Conservation (phyloP, 2,797 vertebrate species). For the Thunnus albacares region DNA sequence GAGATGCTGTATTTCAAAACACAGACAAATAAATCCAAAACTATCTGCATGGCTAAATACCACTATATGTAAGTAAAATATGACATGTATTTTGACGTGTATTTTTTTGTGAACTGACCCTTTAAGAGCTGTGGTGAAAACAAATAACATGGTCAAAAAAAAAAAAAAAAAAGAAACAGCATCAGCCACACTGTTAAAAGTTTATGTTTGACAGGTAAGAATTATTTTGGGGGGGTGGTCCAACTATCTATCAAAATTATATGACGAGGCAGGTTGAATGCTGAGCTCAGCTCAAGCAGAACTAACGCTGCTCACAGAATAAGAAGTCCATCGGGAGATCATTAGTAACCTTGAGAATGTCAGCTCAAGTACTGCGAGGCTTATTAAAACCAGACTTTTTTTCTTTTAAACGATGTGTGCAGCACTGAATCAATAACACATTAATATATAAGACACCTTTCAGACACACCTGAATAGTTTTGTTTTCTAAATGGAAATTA, state of each 20-base stretch:
- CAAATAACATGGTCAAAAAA: not conserved
- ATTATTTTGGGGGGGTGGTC: not conserved
- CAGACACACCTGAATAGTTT: conserved; percentile 43
- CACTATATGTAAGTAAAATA: not conserved
- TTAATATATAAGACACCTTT: conserved; percentile 63
- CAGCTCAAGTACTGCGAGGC: conserved; percentile 46
- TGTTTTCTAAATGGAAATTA: conserved; percentile 62
- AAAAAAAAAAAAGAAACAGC: too few relatives aligned
- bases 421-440: conserved; percentile 54
- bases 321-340: conserved; percentile 60
- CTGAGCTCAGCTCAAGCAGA: conserved; percentile 57
- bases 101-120: not conserved
- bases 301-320: conserved; percentile 53
- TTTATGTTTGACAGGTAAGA: conserved; percentile 25
- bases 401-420: conserved; percentile 30
- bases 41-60: not conserved
- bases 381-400: conserved; percentile 60
- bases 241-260: conserved; percentile 38
- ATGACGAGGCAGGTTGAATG: conserved; percentile 46
- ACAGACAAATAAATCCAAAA: not conserved
- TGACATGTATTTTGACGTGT: too few relatives aligned
- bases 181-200: not conserved
- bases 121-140: conserved; percentile 6
- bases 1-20: not conserved
- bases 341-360: conserved; percentile 65